Conservation (phyloP, 1,140 invertebrate genomes). For the Drosophila setifemur region DNA sequence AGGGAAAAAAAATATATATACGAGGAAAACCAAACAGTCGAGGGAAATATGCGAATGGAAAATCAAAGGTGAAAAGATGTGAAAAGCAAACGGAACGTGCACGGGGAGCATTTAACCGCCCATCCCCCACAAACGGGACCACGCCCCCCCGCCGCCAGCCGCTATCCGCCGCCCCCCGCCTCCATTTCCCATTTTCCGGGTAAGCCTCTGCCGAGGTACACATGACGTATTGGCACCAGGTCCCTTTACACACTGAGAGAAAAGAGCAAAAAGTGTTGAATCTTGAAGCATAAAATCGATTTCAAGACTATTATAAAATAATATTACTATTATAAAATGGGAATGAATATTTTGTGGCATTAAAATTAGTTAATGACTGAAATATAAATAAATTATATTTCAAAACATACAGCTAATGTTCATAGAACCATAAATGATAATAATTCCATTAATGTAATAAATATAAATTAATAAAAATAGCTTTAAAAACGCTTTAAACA, state of each 20-base stretch:
- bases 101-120: constrained; percentile 37
- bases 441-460: too few relatives aligned
- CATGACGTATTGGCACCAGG: constrained; percentile 68
- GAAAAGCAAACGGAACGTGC: constrained; percentile 70
- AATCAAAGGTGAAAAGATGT: constrained; percentile 74
- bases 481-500: too few relatives aligned
- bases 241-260: background rate
- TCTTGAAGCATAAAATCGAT: background rate
- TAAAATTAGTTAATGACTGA: too few relatives aligned
- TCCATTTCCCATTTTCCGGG: constrained; percentile 8
- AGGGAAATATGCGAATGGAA: constrained; percentile 43
- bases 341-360: too few relatives aligned
- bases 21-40: constrained; percentile 7
- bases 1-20: background rate
- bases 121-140: background rate
- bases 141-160: background rate
- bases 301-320: too few relatives aligned
- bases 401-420: too few relatives aligned
- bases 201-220: constrained; percentile 46
- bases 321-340: too few relatives aligned
- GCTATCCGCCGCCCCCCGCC: background rate
- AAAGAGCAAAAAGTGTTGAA: too few relatives aligned
- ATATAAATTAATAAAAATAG: too few relatives aligned
- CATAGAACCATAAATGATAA: too few relatives aligned
- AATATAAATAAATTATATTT: too few relatives aligned